Evolutionary conservation across 2,797 vertebrate genomes (phyloP), one percentile per base, ranked within the genome.

Genomic region (Tangara arthus): DNA sequence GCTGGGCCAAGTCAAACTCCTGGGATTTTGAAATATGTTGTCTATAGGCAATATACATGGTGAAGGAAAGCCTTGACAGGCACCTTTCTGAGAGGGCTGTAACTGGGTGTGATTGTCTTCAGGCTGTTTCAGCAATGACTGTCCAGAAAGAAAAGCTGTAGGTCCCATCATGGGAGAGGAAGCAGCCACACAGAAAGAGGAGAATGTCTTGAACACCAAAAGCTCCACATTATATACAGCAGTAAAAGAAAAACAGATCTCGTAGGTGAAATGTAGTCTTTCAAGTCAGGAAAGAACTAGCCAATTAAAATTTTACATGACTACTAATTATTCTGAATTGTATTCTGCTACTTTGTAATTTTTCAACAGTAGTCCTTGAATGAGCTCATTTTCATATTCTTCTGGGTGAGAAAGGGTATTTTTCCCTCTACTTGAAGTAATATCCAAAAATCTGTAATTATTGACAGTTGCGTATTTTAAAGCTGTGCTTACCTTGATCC

Each of bases 31-130:
- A 83, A 81, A 37, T 71, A 34, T 1, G 1, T 77, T 73, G 26
- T 64, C 49, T 77, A 41, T 41, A 72, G 39, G 82, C 42, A 50
- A 27, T 52, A 44, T 8, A 47, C 2, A 34, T n/a, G 12, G 39
- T 76, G 50, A 78, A 75, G 46, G 42, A 75, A 75, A 77, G 32
- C 61, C 77, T 87, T n/a, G 20, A 21, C 26, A 55, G 56, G 56
- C 12, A 2, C 27, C 61, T 71, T 81, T 86, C 21, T 69, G 72
- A 91, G 23, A 9, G 32, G 20, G 9, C 49, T 68, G 8, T 70
- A 19, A 39, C 16, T 47, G 52, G 22, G 8, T 1, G 0, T 56
- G 50, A 22, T 68, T 1, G 0, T 42, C 15, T 46, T 76, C 8
- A 9, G 75, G 34, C n/a, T 3, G 1, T 66, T 88, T 66, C 35